Base-by-base conservation (phyloP, 2,113 vertebrate genomes). In the Dromiciops gliroides region DNA sequence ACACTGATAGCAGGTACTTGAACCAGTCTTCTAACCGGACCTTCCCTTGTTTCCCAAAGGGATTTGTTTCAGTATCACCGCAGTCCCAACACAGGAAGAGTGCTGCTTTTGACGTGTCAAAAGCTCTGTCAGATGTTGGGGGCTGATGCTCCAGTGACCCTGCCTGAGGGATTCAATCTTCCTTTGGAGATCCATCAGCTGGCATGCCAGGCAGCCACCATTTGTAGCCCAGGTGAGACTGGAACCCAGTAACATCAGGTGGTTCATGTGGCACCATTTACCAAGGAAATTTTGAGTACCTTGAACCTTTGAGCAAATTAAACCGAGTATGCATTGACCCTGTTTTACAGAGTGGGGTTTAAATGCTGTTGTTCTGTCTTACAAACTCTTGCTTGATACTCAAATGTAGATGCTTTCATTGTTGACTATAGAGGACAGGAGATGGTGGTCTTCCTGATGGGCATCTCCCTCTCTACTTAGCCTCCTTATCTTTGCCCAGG, bases 111-210 rank as follows among this genome's bases (percentile, higher is more conserved):
- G 52, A 98, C 98, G 0, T 99, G 99, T 83, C 99, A 98, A 51
- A 99, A 98, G 50, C 98, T 99, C 50, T 99, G 99, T 96, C 99
- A 99, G 48, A 99, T 99, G 99, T 94, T 99, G 98, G 99, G 99
- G 96, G 98, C 98, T 37, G 99, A 99, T 2, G 95, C 98, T n/a
- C 99, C 99, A 16, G 98, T 99, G 99, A 97, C 99, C 75, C 95
- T 97, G 22, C 99, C 99, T 3, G 93, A 97, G 5, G 99, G 98
- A 48, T 96, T 98, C 11, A 99, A 99, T 90, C 98, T 99, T 1
- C 99, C 99, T 49, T 98, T 98, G 0, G 98, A 99, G 94, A 99
- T 99, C 94, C 98, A 99, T 31, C 92, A 98, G 49, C 98, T 99
- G 92, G 99, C 99, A 3, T 99, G 99, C 97, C 99, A 99, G 75